These are phyloP conservation scores for Anneissia japonica DNA, from an alignment of 35 echinoderm and acorn worm species.

Conservation along the genomic window DNA sequence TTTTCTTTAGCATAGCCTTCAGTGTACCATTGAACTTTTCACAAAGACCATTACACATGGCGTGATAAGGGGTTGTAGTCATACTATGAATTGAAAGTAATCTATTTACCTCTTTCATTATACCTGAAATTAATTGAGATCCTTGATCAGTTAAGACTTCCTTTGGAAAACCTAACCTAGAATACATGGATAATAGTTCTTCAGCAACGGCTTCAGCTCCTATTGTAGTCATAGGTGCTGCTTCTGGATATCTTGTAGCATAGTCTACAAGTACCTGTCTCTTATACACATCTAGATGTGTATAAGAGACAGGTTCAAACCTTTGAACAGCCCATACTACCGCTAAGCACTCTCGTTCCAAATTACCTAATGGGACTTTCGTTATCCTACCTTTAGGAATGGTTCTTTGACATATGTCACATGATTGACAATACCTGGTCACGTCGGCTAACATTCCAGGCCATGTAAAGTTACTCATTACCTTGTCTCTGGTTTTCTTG, in stretches of 20 bases:
- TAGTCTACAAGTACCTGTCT: slow-evolving; percentile 43
- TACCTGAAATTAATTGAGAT: background rate
- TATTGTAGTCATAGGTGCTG: slow-evolving; percentile 15
- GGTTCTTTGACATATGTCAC: slow-evolving; percentile 32
- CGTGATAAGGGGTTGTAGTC: no score
- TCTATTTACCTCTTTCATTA: background rate
- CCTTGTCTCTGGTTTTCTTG: slow-evolving; percentile 11
- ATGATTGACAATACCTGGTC: slow-evolving; percentile 22
- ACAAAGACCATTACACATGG: slow-evolving; percentile 6
- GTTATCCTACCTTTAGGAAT: slow-evolving; percentile 15
- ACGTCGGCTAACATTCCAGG: slow-evolving; percentile 9
- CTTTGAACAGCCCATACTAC: no score
- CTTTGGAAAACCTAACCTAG: slow-evolving; percentile 34
- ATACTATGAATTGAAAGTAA: background rate
- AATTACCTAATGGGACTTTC: slow-evolving; percentile 35
- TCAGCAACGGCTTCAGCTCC: slow-evolving; percentile 42
- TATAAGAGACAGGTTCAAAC: no score
- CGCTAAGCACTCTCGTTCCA: no score
- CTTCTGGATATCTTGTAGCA: slow-evolving; percentile 58
- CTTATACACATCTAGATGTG: no score
- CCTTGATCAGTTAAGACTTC: slow-evolving; percentile 32
- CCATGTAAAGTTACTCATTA: slow-evolving; percentile 10
- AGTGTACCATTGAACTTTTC: background rate
- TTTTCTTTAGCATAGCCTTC: background rate
- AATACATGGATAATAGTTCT: slow-evolving; percentile 30